Conservation (phyloP, 2,113 vertebrate genomes). For the Thunnus thynnus region DNA sequence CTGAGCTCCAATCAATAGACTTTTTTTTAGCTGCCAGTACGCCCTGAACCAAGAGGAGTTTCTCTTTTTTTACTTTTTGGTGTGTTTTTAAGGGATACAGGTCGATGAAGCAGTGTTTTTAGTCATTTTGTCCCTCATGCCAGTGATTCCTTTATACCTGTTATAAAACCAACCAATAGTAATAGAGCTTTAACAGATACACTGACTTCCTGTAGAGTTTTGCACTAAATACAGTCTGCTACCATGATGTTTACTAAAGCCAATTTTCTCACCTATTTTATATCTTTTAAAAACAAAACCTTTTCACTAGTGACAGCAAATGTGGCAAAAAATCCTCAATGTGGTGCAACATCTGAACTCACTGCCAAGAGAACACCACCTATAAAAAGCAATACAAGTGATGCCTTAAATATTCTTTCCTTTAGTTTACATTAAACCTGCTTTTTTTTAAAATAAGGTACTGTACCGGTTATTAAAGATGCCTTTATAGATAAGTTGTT, state of each 20-base stretch:
- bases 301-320: conserved; percentile 28
- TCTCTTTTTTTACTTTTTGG: conserved; percentile 12
- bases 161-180: conserved; percentile 33
- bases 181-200: conserved; percentile 40
- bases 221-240: conserved; percentile 43
- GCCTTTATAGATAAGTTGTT: conserved; percentile 22
- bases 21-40: conserved; percentile 20
- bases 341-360: conserved; percentile 20
- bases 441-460: conserved; percentile 17
- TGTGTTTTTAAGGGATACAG: conserved; percentile 24
- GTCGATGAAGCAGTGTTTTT: background rate
- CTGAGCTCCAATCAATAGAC: conserved; percentile 49
- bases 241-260: conserved; percentile 16
- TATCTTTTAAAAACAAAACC: conserved; percentile 27
- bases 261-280: conserved; percentile 27
- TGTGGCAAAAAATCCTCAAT: background rate
- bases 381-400: conserved; percentile 45
- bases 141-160: conserved; percentile 32
- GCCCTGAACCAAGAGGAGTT: background rate
- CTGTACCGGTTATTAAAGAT: conserved; percentile 8
- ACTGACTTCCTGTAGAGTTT: conserved; percentile 43
- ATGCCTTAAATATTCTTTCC: conserved; percentile 67
- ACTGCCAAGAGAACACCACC: conserved; percentile 46
- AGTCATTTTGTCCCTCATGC: conserved; percentile 17
- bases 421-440: conserved; percentile 32